Evolutionary conservation across 2,797 vertebrate species (phyloP).

Genomic region (Psittacula echo): DNA sequence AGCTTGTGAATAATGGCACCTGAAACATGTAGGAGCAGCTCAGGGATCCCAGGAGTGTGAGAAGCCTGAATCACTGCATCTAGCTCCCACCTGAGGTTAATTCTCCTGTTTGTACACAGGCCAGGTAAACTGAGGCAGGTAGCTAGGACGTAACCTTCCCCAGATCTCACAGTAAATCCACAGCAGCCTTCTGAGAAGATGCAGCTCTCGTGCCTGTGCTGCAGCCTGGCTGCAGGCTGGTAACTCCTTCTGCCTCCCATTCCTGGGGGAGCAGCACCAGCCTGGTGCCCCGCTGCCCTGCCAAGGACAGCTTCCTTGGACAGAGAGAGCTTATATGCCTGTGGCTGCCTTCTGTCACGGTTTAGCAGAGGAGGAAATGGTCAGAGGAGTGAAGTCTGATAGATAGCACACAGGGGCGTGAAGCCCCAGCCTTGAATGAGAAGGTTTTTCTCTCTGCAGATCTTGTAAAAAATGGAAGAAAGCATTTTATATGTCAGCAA

Average conservation of each 20-base stretch:
- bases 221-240: neutral
- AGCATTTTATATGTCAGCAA: neutral
- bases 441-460: neutral
- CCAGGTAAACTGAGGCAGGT: neutral
- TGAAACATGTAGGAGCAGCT: neutral
- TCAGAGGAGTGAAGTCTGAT: neutral
- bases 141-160: neutral
- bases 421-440: neutral
- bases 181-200: neutral
- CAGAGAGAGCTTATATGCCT: neutral
- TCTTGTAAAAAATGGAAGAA: neutral
- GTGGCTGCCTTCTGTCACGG: neutral
- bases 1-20: neutral
- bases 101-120: neutral
- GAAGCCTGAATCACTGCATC: neutral
- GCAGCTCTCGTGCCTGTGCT: rapidly evolving
- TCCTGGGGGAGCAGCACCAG: neutral
- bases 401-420: neutral
- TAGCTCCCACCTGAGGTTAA: neutral
- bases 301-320: neutral
- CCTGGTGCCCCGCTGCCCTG: neutral
- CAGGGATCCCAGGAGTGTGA: neutral
- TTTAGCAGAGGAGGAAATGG: neutral
- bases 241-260: neutral
- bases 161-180: neutral